phyloP scores from a whole-genome alignment of 2,888 invertebrate species.

The Cremastinae sp. region DNA sequence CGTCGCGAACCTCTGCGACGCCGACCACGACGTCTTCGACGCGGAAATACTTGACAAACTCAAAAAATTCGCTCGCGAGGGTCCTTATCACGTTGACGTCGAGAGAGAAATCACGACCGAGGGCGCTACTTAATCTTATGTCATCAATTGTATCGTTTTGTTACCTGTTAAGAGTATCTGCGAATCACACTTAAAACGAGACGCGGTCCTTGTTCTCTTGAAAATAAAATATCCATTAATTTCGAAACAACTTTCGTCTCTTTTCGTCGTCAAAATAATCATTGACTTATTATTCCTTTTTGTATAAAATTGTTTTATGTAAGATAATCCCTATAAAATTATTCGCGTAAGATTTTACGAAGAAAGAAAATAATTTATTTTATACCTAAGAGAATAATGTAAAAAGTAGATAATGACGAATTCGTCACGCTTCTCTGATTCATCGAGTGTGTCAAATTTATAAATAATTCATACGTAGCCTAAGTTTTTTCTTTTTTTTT shows the following conservation, averaged over 20 bases:
- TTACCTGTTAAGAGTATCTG: neutral
- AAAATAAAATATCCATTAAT: slow-evolving; percentile 46
- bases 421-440: slow-evolving; percentile 19
- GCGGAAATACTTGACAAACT: slow-evolving; percentile 85
- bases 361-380: slow-evolving; percentile 75
- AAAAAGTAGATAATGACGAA: slow-evolving; percentile 56
- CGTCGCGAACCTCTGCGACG: slow-evolving; percentile 84
- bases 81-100: slow-evolving; percentile 88
- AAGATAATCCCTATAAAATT: neutral
- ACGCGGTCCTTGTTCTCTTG: slow-evolving; percentile 18
- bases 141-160: neutral
- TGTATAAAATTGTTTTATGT: too few relatives aligned
- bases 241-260: slow-evolving; percentile 16
- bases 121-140: slow-evolving; percentile 77
- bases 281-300: slow-evolving; percentile 13
- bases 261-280: neutral
- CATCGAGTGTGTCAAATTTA: slow-evolving; percentile 35
- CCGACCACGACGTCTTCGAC: slow-evolving; percentile 83
- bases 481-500: slow-evolving; percentile 41
- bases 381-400: slow-evolving; percentile 66
- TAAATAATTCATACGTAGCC: slow-evolving; percentile 62
- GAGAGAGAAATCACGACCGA: slow-evolving; percentile 89
- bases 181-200: neutral
- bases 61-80: slow-evolving; percentile 87
- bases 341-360: slow-evolving; percentile 57